Evolutionary conservation across 2,888 invertebrate species (phyloP), one percentile per base, ranked within the genome.

Genomic region (Acronicta alni): DNA sequence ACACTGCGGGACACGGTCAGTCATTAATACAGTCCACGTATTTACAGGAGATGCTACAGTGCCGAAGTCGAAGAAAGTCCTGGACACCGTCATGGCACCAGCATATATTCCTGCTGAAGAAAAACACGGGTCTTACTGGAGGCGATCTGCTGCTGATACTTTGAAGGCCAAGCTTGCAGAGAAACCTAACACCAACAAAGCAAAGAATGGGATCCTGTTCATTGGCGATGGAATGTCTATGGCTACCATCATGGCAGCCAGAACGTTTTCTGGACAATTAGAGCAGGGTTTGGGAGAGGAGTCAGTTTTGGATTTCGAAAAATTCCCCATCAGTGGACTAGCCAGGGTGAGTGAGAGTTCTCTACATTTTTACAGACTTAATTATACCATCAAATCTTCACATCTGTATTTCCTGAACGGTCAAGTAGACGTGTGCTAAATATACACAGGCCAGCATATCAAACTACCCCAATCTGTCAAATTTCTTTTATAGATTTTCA

Each of bases 181-280:
- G 59, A 84, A 52, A 4, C 74, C 70, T 0, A 88, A 88, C 55
- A 88, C 79, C 0, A 94, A 95, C 43, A 91, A 90, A 66, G 97
- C 97, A 0, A 96, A 96, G 84, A 97, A 97, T 84, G 95, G 97
- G 0, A 88, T 88, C 17, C 57, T 88, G 1, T 83, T 83, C 7
- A 80, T 97, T 42, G 97, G 97, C 0, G 97, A 97, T 84, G 97
- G 97, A 0, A 97, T 97, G 97, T 97, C 97, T 0, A 84, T 97
- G 45, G 95, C 97, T 0, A 97, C 97, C 0, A 86, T 97, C 15
- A 96, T 96, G 79, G 97, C 97, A 0, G 95, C 97, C 0, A 94
- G 97, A 72, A 96, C 96, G 0, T 96, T 95, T 79, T 94, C 95
- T 39, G 97, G 97, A 0, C 96, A 97, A 80, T 79, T 95, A 63